Evolutionary conservation across 2,113 vertebrate species (phyloP).

Genomic region (Colius striatus): DNA sequence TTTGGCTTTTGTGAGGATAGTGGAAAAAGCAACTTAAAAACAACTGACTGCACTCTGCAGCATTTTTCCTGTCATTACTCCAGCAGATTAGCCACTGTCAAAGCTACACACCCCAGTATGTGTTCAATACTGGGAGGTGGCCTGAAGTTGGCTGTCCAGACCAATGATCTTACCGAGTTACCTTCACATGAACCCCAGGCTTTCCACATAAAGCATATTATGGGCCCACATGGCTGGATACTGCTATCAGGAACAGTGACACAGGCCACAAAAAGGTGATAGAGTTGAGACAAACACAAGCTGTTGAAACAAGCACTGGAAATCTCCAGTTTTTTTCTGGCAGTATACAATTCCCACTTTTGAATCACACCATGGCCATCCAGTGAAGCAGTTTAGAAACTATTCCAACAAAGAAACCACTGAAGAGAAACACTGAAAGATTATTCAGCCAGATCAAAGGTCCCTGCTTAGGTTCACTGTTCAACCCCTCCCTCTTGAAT

Average conservation of each 20-base stretch:
- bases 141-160: neutral
- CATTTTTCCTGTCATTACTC: neutral
- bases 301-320: neutral
- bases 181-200: neutral
- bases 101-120: neutral
- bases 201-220: neutral
- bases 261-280: neutral
- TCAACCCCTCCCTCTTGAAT: neutral
- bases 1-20: neutral
- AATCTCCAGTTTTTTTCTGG: neutral
- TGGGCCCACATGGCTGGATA: rapidly evolving
- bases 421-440: neutral
- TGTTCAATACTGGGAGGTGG: neutral
- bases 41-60: neutral
- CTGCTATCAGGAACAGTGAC: neutral
- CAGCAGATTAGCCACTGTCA: neutral
- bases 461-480: neutral
- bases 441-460: neutral
- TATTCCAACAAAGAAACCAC: neutral
- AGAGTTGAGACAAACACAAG: neutral
- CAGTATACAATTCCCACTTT: neutral
- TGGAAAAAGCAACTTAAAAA: neutral
- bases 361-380: neutral
- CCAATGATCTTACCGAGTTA: neutral
- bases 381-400: neutral